phyloP scores from a whole-genome alignment of 2,888 invertebrate genomes.

The Agrochola macilenta region DNA sequence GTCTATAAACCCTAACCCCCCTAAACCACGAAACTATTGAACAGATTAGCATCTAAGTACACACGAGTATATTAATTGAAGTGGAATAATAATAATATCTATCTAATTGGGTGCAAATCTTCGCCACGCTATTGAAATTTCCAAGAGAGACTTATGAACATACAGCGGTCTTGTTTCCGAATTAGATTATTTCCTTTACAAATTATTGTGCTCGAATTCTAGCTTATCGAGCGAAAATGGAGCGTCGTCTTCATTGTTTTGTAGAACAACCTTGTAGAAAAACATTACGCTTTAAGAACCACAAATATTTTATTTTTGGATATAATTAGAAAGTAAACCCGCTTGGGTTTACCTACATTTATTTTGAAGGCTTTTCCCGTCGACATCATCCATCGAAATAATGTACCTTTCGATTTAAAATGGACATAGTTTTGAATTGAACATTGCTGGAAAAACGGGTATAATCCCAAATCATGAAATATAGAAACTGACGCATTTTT shows the following conservation, averaged over 20 bases:
- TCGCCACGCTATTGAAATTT: not conserved
- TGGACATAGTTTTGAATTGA: not conserved
- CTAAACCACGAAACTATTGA: not conserved
- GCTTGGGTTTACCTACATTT: not conserved
- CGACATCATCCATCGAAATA: not conserved
- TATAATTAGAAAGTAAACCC: not conserved
- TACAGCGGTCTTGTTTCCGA: not conserved
- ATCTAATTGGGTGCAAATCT: not conserved
- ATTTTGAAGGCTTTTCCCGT: not conserved
- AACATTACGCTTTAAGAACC: not conserved
- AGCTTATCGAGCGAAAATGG: not conserved
- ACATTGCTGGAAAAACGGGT: not conserved
- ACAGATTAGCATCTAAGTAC: not conserved
- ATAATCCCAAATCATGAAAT: not conserved
- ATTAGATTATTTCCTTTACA: not conserved
- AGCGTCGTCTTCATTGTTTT: not conserved
- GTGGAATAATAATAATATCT: not conserved
- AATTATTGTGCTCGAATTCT: not conserved
- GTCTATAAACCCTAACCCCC: too few species aligned
- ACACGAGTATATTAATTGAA: not conserved
- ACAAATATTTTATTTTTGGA: not conserved
- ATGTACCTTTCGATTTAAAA: not conserved
- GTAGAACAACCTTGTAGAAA: not conserved
- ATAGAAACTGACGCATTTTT: not conserved
- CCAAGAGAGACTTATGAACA: not conserved